phyloP scores from a whole-genome alignment of 2,888 invertebrate species.

The Cantharis flavilabris region DNA sequence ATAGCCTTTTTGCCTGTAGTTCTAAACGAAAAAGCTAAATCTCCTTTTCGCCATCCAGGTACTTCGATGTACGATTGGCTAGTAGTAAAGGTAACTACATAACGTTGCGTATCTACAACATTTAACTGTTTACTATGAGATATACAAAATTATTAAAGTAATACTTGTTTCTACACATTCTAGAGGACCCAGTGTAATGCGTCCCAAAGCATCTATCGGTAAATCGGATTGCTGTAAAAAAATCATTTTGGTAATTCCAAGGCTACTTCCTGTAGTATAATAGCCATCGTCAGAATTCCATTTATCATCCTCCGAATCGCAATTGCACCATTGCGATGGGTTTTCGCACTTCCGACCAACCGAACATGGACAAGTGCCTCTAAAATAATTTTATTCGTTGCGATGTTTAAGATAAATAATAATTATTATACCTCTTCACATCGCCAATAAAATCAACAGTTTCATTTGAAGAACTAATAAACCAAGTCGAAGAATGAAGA shows the following conservation, averaged over 20 bases:
- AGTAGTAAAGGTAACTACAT: slow-evolving; percentile 92
- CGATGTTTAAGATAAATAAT: slow-evolving; percentile 12
- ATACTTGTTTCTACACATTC: slow-evolving; percentile 94
- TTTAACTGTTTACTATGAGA: not conserved
- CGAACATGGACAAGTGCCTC: slow-evolving; percentile 76
- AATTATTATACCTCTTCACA: slow-evolving; percentile 68
- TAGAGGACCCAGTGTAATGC: slow-evolving; percentile 87
- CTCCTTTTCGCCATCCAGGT: slow-evolving; percentile 91
- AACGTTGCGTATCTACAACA: slow-evolving; percentile 81
- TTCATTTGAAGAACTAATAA: slow-evolving; percentile 78
- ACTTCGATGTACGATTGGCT: slow-evolving; percentile 92
- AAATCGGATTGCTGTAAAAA: slow-evolving; percentile 85
- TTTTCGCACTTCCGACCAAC: slow-evolving; percentile 82
- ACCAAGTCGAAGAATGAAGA: slow-evolving; percentile 87
- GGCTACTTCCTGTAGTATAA: slow-evolving; percentile 76
- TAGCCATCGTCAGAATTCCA: slow-evolving; percentile 90
- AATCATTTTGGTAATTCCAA: slow-evolving; percentile 90
- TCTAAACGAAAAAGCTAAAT: slow-evolving; percentile 89
- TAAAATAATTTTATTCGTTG: slow-evolving; percentile 45
- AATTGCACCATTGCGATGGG: slow-evolving; percentile 84
- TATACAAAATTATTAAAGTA: slow-evolving; percentile 44
- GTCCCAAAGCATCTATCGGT: slow-evolving; percentile 80
- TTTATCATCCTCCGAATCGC: slow-evolving; percentile 84
- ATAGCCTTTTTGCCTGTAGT: slow-evolving; percentile 91
- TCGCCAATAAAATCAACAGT: slow-evolving; percentile 82